phyloP scores from a whole-genome alignment of 2,797 vertebrate genomes.

The Tachyglossus aculeatus region DNA sequence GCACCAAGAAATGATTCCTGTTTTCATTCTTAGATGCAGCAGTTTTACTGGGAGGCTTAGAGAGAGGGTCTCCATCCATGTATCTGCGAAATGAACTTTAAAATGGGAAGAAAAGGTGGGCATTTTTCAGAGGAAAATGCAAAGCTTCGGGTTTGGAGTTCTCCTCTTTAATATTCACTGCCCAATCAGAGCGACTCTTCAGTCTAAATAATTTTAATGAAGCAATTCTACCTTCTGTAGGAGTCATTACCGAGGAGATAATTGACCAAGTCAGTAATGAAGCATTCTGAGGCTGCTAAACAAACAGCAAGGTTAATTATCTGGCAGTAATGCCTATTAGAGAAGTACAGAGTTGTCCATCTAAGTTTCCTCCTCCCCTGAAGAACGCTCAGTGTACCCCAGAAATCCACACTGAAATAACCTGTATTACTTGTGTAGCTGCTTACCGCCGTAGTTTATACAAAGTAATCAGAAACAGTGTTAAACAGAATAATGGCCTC shows the following conservation, averaged over 20 bases:
- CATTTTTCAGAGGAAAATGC: slow-evolving; percentile 34
- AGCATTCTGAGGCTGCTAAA: slow-evolving; percentile 74
- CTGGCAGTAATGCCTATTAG: slow-evolving; percentile 67
- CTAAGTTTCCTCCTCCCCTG: slow-evolving; percentile 64
- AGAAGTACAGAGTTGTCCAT: slow-evolving; percentile 52
- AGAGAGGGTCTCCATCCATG: neutral
- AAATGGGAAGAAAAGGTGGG: slow-evolving; percentile 14
- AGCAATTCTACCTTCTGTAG: slow-evolving; percentile 71
- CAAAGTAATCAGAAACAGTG: slow-evolving; percentile 38
- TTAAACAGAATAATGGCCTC: slow-evolving; percentile 42
- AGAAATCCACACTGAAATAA: slow-evolving; percentile 52
- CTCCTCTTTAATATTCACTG: slow-evolving; percentile 55
- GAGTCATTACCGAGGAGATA: slow-evolving; percentile 72
- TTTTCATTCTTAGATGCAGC: neutral
- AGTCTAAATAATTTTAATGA: slow-evolving; percentile 77
- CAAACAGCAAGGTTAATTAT: slow-evolving; percentile 81
- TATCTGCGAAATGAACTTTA: slow-evolving; percentile 37
- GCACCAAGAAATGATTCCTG: neutral
- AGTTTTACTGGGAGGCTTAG: neutral
- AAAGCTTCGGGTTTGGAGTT: slow-evolving; percentile 24
- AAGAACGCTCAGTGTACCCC: slow-evolving; percentile 67
- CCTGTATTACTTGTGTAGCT: slow-evolving; percentile 9
- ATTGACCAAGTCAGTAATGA: slow-evolving; percentile 77
- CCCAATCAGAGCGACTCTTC: slow-evolving; percentile 63
- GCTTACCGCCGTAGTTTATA: slow-evolving; percentile 35